Evolutionary conservation across 2,113 vertebrate genomes (phyloP), one percentile per base, ranked within the genome.

Genomic region (Pontoporia blainvillei): DNA sequence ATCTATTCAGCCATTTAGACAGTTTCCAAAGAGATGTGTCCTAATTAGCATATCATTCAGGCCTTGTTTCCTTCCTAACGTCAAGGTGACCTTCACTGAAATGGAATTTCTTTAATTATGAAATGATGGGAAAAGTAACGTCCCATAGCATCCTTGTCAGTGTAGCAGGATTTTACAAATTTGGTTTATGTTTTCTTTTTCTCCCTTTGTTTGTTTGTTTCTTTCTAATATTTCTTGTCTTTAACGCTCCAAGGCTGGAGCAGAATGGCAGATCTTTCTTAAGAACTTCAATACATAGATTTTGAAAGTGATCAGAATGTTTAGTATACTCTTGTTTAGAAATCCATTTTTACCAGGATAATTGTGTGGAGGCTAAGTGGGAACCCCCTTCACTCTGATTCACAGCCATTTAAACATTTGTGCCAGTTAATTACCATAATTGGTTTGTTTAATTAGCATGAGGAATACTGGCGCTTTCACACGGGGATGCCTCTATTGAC

Each of bases 71-170:
- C 5, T 93, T 98, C 90, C 95, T 94, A 64, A 95, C 97, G 96
- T 97, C 97, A 98, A 97, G 94, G 95, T 98, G 98, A 98, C 96
- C 95, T 97, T 98, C 73, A 14, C 25, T 78, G 91, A 96, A 89
- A 85, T 62, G 17, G 84, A 95, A 95, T 96, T 96, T 97, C 23
- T 95, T 72, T 93, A 91, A 96, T 90, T 86, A 89, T 23, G 62
- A 88, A 96, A 5, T 6, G 6, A 12, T 0, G 21, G 29, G 46
- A 34, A 79, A 66, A 52, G 61, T 29, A 76, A 66, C 41, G 3
- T 5, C 31, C 44, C 61, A 4, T 5, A 34, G 11, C 14, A 44
- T 6, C n/a, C 44, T 85, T 85, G 36, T 78, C 78, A 59, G 57
- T 34, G 6, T 54, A 76, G 54, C 0, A 34, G 15, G 2, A 62